Base-by-base conservation (phyloP, 2,797 vertebrate species). In the Artibeus jamaicensis region DNA sequence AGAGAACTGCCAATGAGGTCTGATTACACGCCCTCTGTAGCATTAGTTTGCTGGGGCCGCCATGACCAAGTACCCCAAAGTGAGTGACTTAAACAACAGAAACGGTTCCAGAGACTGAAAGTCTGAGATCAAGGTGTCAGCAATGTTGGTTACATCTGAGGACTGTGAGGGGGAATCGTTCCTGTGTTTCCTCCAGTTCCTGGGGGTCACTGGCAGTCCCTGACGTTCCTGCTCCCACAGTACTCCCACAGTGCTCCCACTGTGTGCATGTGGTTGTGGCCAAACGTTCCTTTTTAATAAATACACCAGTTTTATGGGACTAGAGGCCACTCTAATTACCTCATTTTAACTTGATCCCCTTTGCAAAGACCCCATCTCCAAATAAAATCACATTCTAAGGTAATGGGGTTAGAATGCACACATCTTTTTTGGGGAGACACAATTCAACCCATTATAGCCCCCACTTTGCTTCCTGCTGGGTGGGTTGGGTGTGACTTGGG, bases 321-420 rank as follows among this genome's bases (percentile, higher is more conserved):
- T 44, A 78, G 37, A 10, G 37, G 34, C 16, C 32, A 82, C 50
- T 65, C 62, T 44, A 65, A 57, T 29, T 22, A 37, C 29, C 70
- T 73, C 94, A 18, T 82, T 97, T 87, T 68, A 55, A 78, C 57
- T 76, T 78, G 76, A 76, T 83, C 67, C 83, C 59, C 19, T 78
- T 76, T 87, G 15, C 76, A 29, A 53, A 34, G 88, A 83, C 16
- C 42, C 68, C n/a, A 50, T 70, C 55, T 71, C 65, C 68, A 94
- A 94, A 70, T 50, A 74, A 34, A 29, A 37, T 88, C 74, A 86
- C 42, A 76, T 77, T 65, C 48, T 50, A 67, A 81, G 57, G 50
- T 62, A 22, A 21, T n/a, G 11, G 48, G 34, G 26, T 90, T 79
- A 71, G 74, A 79, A 74, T 15, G 19, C 42, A 48, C 55, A 57